Evolutionary conservation across 2,797 vertebrate genomes (phyloP).

Genomic region (Tarsius wallacei): DNA sequence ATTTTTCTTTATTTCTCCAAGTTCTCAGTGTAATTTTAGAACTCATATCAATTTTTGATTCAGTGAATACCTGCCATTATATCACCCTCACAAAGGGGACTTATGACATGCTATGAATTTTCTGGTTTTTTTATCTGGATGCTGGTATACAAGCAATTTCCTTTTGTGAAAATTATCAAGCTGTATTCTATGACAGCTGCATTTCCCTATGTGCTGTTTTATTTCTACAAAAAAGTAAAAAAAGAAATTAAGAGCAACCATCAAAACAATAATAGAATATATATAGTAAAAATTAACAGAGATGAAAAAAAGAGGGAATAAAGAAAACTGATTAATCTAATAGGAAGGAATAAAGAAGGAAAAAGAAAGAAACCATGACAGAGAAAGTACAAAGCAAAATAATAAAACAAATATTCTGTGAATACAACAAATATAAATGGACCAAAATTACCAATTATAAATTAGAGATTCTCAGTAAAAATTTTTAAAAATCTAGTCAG

Average conservation of each 20-base stretch:
- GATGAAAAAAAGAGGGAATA: background rate
- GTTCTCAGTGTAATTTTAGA: no score
- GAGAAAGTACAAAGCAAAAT: slow-evolving; percentile 32
- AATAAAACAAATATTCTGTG: slow-evolving; percentile 15
- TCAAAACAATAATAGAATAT: slow-evolving; percentile 13
- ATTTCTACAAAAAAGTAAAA: slow-evolving; percentile 17
- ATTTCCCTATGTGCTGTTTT: background rate
- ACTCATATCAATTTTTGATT: no score
- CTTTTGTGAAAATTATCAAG: slow-evolving; percentile 38
- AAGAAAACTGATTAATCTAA: slow-evolving; percentile 24
- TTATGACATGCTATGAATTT: background rate
- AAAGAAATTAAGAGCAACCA: slow-evolving; percentile 7
- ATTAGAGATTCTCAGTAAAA: background rate
- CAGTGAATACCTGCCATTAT: no score
- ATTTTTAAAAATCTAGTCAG: background rate
- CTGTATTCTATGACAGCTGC: background rate
- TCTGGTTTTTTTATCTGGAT: background rate
- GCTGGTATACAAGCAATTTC: background rate
- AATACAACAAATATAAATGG: slow-evolving; percentile 45
- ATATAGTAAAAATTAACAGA: background rate
- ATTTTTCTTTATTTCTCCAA: no score
- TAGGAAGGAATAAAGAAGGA: background rate
- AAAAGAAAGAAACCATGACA: background rate
- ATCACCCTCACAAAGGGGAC: background rate
- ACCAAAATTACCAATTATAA: slow-evolving; percentile 41